Base-by-base conservation (phyloP, 2,888 invertebrate genomes). In the Pardosa pseudoannulata region DNA sequence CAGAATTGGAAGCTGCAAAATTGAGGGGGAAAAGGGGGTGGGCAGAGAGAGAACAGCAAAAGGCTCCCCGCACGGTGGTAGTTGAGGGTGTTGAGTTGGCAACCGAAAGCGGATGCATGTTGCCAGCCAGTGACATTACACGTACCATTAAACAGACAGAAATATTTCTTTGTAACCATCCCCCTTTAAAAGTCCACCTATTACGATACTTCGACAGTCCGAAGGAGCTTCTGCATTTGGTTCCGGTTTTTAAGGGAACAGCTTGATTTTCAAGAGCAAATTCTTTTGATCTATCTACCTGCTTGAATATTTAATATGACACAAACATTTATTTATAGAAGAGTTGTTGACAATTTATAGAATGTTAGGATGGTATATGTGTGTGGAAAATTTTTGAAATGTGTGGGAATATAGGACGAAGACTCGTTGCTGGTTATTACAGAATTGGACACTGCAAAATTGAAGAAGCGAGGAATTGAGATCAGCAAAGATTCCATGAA, bases 361-460 rank as follows among this genome's bases (percentile, higher is more conserved):
- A n/a, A n/a, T n/a, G n/a, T n/a, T n/a, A n/a, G n/a, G 78, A 78
- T 78, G 83, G 78, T 83, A 75, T 39, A 29, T 65, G 50, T 73
- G 78, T 78, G 83, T 83, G 78, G 83, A 78, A 78, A 78, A 83
- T 78, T 67, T 67, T 70, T n/a, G n/a, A n/a, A n/a, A n/a, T 56
- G 71, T 80, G 71, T 80, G n/a, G 82, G 71, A 76, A 71, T 64
- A 76, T 28, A 65, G 71, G 46, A n/a, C 46, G 46, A 70, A 29
- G 65, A 73, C 28, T 65, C 41, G 73, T 67, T 80, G 73, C 65
- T 80, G 73, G 80, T 73, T 73, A 73, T 67, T 64, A 56, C 46
- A 50, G 65, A 73, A 80, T 80, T 79, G 79, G 79, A 79, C 72
- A 56, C 78, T 46, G 70, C 19, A 29, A 36, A 23, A 31, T 28